phyloP scores from a whole-genome alignment of 2,888 invertebrate genomes.

The Diabrotica balteata region DNA sequence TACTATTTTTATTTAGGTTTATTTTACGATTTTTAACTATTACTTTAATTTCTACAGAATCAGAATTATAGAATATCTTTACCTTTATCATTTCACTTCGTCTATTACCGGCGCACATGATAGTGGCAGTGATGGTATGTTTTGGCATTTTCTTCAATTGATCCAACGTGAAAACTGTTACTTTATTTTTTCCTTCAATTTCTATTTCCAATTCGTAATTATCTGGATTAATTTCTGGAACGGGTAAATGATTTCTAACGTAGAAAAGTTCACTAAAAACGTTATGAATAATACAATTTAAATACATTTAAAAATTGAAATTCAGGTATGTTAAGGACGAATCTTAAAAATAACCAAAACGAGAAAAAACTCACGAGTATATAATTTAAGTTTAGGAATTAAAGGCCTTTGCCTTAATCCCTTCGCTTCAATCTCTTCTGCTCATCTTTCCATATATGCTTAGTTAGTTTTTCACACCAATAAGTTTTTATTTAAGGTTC shows the following conservation, averaged over 20 bases:
- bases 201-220: slow-evolving; percentile 75
- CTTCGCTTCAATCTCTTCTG: too few species aligned
- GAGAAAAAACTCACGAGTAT: too few species aligned
- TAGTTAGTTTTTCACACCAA: too few species aligned
- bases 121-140: slow-evolving; percentile 76
- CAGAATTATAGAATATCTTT: slow-evolving; percentile 25
- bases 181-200: slow-evolving; percentile 63
- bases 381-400: too few species aligned
- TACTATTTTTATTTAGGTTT: too few species aligned
- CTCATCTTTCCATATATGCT: too few species aligned
- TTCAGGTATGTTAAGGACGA: background rate
- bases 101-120: slow-evolving; percentile 97
- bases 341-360: too few species aligned
- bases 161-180: slow-evolving; percentile 64
- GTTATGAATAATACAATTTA: too few species aligned
- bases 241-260: slow-evolving; percentile 96
- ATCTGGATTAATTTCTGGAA: slow-evolving; percentile 76
- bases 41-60: background rate
- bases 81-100: slow-evolving; percentile 90
- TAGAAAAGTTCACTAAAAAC: slow-evolving; percentile 86
- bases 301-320: too few species aligned
- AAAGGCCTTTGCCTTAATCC: too few species aligned
- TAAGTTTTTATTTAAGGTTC: too few species aligned
- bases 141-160: slow-evolving; percentile 77
- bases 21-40: background rate